These are phyloP conservation scores for Ranitomeya imitator DNA, from an alignment of 2,113 vertebrate genomes.

Conservation along the genomic window DNA sequence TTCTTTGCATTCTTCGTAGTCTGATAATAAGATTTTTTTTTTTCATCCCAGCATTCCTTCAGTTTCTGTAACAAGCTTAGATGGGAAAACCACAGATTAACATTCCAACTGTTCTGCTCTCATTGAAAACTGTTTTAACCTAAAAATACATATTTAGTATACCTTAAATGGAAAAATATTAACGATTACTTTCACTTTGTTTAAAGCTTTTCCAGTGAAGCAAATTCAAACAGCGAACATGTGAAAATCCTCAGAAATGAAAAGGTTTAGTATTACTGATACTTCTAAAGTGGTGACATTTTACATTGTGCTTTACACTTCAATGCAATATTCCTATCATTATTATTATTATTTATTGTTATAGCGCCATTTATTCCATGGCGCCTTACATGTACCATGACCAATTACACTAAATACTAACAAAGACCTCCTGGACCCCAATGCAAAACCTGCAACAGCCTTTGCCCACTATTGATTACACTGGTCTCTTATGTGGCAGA, in stretches of 20 bases:
- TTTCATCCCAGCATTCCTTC: constrained; percentile 10
- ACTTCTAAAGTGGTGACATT: background rate
- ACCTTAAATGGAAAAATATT: background rate
- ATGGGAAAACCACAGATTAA: constrained; percentile 17
- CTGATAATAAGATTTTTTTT: constrained; percentile 16
- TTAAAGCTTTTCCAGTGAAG: background rate
- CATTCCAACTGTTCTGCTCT: background rate
- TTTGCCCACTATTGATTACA: no score
- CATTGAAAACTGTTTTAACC: background rate
- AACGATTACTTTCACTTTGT: background rate
- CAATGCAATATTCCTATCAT: background rate
- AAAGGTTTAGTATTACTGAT: background rate
- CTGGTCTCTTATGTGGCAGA: no score
- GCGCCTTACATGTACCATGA: no score
- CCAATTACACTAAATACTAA: background rate
- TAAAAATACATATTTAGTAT: background rate
- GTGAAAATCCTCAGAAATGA: background rate
- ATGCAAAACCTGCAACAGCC: no score
- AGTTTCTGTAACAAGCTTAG: background rate
- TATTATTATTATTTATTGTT: no score
- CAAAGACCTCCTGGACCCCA: background rate
- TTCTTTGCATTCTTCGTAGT: constrained; percentile 18
- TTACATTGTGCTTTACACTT: background rate
- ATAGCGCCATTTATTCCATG: no score
- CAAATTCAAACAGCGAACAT: background rate